Conservation (phyloP, 2,113 vertebrate genomes). For the Poeciliopsis prolifica region DNA sequence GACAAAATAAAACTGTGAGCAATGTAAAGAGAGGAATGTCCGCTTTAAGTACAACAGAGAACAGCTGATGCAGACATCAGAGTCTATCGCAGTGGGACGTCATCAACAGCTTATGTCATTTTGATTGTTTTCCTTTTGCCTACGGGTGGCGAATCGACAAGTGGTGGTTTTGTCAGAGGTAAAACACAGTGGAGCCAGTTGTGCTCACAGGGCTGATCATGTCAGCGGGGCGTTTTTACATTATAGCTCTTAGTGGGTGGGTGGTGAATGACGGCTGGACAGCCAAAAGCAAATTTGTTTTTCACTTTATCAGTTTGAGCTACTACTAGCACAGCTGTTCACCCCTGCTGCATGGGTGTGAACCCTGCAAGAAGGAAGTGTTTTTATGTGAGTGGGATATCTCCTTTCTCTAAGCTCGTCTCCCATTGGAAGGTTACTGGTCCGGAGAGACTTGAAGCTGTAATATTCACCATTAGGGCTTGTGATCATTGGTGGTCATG, state of each 20-base stretch:
- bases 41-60: background rate
- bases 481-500: slow-evolving; percentile 30
- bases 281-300: slow-evolving; percentile 15
- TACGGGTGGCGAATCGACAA: slow-evolving; percentile 4
- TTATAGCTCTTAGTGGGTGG: slow-evolving; percentile 9
- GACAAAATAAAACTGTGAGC: no score
- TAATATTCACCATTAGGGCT: slow-evolving; percentile 4
- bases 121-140: background rate
- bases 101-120: slow-evolving; percentile 8
- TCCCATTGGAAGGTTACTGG: slow-evolving; percentile 4
- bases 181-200: slow-evolving; percentile 5
- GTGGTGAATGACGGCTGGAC: slow-evolving; percentile 12
- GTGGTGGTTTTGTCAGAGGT: background rate
- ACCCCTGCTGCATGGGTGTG: slow-evolving; percentile 3
- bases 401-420: background rate
- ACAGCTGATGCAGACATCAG: background rate
- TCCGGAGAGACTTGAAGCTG: background rate
- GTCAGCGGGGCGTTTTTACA: slow-evolving; percentile 4
- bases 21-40: background rate
- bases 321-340: slow-evolving; percentile 23
- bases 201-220: background rate
- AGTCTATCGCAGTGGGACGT: background rate
- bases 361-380: slow-evolving; percentile 16
- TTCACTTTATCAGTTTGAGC: slow-evolving; percentile 35
- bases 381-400: slow-evolving; percentile 8